These are phyloP conservation scores for Drosophila fulvimacula DNA, from an alignment of 2,888 invertebrate genomes.

Conservation along the genomic window DNA sequence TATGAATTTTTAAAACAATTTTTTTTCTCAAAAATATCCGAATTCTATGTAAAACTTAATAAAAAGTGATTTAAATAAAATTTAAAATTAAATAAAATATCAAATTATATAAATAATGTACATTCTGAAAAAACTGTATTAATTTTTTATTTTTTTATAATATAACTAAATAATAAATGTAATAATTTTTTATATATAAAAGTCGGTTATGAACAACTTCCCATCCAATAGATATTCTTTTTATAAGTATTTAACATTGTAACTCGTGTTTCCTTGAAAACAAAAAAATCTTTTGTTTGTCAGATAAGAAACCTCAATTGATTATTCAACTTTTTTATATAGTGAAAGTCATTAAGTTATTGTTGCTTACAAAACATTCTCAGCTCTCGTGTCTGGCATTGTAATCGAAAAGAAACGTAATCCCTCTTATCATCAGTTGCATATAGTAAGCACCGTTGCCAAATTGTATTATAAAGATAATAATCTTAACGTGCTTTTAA, in stretches of 20 bases:
- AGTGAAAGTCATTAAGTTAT: conserved; percentile 25
- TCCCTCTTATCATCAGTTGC: conserved; percentile 12
- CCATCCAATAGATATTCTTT: not conserved
- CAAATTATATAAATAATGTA: too few relatives aligned
- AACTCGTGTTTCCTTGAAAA: not conserved
- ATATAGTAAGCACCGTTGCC: conserved; percentile 3
- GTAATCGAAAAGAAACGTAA: conserved; percentile 4
- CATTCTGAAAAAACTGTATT: too few relatives aligned
- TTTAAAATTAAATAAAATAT: too few relatives aligned
- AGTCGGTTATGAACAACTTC: not conserved
- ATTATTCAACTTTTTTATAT: not conserved
- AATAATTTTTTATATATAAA: not conserved
- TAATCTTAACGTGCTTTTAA: conserved; percentile 16
- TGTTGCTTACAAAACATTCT: conserved; percentile 5
- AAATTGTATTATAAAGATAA: conserved; percentile 36
- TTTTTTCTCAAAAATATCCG: not conserved
- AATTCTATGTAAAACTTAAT: not conserved
- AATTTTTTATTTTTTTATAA: too few relatives aligned
- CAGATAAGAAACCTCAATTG: conserved; percentile 14
- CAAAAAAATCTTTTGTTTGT: not conserved
- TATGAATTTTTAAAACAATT: not conserved
- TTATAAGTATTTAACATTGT: not conserved
- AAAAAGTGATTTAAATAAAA: not conserved
- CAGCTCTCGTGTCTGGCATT: not conserved
- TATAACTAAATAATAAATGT: too few relatives aligned